Evolutionary conservation across 1,140 invertebrate species (phyloP), one percentile per base, ranked within the genome.

Genomic region (Drosophila oshimai): DNA sequence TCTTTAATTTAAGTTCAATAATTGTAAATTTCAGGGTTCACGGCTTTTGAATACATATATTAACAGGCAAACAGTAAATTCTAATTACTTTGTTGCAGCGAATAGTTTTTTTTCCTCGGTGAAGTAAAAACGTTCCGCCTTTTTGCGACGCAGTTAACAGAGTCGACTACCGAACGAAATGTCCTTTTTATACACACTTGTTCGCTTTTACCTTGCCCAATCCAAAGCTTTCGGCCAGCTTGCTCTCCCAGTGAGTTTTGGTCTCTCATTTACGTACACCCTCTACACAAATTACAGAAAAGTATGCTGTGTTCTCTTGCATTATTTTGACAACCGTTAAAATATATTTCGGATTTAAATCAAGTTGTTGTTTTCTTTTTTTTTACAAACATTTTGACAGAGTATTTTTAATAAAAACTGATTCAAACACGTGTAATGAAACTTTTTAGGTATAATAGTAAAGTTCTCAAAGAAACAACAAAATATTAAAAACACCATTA

Each of bases 151-250:
- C 55, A 74, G 49, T 77, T 88, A 70, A 81, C 83, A 74, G 61
- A 65, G 69, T 75, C 71, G 73, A 89, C 83, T 70, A 90, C 88
- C 90, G 73, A 86, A 86, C 51, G 76, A 89, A 79, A 74, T 90
- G 67, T 90, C 83, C 81, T 74, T 86, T 83, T 86, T 86, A 81
- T 90, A 89, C 88, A 90, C 88, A 90, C 88, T 90, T 90, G 81
- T 89, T 89, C 79, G 88, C 88, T 89, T 84, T 81, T 62, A 65
- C 51, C 65, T 67, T 73, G 50, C 33, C 20, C 34, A 69, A 42
- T n/a, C n/a, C n/a, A 49, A 37, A 80, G 77, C 76, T 80, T 65
- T 75, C 26, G 13, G 13, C 20, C 33, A 15, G 29, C 47, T 70
- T 50, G 15, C 57, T 49, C 24, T 65, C 34, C 6, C 4, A 58